These are phyloP conservation scores for Autographa pulchrina DNA, from an alignment of 2,888 invertebrate genomes.

Conservation along the genomic window DNA sequence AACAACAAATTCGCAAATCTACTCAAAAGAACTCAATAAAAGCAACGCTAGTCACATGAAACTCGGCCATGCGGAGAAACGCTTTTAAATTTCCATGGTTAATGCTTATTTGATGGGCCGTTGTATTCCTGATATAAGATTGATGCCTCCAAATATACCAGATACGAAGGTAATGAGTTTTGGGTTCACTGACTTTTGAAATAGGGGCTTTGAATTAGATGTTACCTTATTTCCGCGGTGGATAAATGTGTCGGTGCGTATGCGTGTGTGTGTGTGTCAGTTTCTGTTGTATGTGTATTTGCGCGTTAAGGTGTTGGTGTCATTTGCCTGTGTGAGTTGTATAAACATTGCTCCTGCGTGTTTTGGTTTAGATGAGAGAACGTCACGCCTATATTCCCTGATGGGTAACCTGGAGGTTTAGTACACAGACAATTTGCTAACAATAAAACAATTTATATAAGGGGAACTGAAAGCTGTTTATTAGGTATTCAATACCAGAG, in stretches of 20 bases:
- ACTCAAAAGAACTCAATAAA: constrained; percentile 41
- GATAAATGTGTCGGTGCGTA: constrained; percentile 14
- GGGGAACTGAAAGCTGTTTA: background rate
- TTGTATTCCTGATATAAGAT: constrained; percentile 73
- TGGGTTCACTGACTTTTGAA: constrained; percentile 51
- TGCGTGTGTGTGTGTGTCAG: background rate
- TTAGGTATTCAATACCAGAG: background rate
- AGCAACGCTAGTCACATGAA: constrained; percentile 41
- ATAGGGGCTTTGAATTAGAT: constrained; percentile 35
- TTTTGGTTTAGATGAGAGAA: constrained; percentile 7
- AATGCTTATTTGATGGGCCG: constrained; percentile 76
- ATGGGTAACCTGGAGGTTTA: background rate
- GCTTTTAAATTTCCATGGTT: constrained; percentile 59
- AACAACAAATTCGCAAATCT: constrained; percentile 5
- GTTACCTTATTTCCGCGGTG: constrained; percentile 41
- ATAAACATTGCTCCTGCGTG: background rate
- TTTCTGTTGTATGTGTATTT: background rate
- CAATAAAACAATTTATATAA: background rate
- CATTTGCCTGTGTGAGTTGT: background rate
- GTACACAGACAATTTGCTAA: background rate
- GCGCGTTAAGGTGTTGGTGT: background rate
- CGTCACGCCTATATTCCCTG: background rate
- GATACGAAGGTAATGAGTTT: constrained; percentile 52
- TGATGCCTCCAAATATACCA: constrained; percentile 71
- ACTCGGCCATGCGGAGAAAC: constrained; percentile 37